Percentiles rank a stretch among this genome's conserved stretches.
Evolutionary conservation across 2,888 invertebrate species (phyloP).

Genomic region (Agapostemon virescens): DNA sequence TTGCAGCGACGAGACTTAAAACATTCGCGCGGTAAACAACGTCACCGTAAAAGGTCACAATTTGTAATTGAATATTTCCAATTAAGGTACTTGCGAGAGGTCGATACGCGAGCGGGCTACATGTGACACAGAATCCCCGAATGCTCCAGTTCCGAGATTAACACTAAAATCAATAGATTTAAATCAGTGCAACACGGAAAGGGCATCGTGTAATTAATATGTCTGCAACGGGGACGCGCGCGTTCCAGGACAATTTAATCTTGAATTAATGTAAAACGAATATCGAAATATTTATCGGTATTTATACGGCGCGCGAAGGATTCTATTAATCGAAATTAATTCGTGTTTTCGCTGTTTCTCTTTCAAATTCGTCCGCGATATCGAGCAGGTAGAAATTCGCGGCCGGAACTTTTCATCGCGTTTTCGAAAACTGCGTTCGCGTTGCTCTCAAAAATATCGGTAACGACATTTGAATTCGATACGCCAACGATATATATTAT

Average conservation of each 20-base stretch:
- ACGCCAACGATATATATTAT: not conserved
- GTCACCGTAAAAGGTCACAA: not conserved
- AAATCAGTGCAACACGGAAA: slow-evolving; percentile 53
- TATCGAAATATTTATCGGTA: slow-evolving; percentile 42
- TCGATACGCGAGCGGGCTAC: slow-evolving; percentile 17
- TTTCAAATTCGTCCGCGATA: not conserved
- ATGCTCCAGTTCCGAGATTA: slow-evolving; percentile 49
- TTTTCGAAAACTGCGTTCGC: not conserved
- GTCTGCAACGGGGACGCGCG: slow-evolving; percentile 26
- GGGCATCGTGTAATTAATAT: slow-evolving; percentile 49
- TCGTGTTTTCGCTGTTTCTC: not conserved
- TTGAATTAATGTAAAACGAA: slow-evolving; percentile 57
- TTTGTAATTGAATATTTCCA: slow-evolving; percentile 22
- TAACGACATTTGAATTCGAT: slow-evolving; percentile 2
- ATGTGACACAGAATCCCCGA: slow-evolving; percentile 36
- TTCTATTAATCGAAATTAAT: slow-evolving; percentile 35
- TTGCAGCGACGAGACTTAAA: not conserved
- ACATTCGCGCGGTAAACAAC: not conserved
- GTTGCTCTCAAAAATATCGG: slow-evolving; percentile 18
- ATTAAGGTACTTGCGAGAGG: not conserved
- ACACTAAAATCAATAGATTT: slow-evolving; percentile 52
- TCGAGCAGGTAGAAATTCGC: not conserved
- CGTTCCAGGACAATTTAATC: slow-evolving; percentile 49
- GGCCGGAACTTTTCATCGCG: not conserved
- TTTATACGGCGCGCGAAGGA: slow-evolving; percentile 5